Conservation (phyloP, 2,797 vertebrate species). For the Ctenopoma multispine region DNA sequence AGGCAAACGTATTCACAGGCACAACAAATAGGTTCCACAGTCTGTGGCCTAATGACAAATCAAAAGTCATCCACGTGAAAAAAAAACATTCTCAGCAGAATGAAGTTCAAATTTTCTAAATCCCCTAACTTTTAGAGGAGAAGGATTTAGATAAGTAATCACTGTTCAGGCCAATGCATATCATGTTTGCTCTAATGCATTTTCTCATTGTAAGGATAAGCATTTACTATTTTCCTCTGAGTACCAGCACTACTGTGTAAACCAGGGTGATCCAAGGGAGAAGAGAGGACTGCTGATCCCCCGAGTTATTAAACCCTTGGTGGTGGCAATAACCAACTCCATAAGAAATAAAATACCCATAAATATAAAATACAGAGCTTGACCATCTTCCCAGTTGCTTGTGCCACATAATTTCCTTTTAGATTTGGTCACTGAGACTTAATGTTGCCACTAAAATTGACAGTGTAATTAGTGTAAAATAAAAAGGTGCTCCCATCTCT, state of each 20-base stretch:
- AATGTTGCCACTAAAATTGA: slow-evolving; percentile 68
- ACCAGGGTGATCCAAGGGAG: slow-evolving; percentile 14
- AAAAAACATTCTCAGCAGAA: slow-evolving; percentile 22
- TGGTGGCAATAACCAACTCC: slow-evolving; percentile 32
- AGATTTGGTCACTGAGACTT: slow-evolving; percentile 57
- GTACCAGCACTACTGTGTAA: slow-evolving; percentile 7
- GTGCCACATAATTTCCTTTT: slow-evolving; percentile 72
- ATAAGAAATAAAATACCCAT: slow-evolving; percentile 38
- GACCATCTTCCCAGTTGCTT: slow-evolving; percentile 66
- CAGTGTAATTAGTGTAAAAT: slow-evolving; percentile 71
- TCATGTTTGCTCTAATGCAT: not conserved
- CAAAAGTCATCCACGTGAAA: slow-evolving; percentile 28
- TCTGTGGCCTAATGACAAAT: slow-evolving; percentile 41
- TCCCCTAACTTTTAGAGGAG: slow-evolving; percentile 2
- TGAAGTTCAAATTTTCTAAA: slow-evolving; percentile 10
- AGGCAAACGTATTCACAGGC: slow-evolving; percentile 35
- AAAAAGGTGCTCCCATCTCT: slow-evolving; percentile 52
- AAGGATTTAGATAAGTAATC: not conserved
- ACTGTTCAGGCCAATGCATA: not conserved
- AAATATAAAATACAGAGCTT: slow-evolving; percentile 57
- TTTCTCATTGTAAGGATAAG: slow-evolving; percentile 1
- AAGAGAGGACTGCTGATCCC: slow-evolving; percentile 1
- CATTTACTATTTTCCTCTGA: not conserved
- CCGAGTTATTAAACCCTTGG: slow-evolving; percentile 21
- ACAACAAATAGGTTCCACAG: slow-evolving; percentile 34